Base-by-base conservation (phyloP, 2,888 invertebrate species). In the Chymomyza caudatula region DNA sequence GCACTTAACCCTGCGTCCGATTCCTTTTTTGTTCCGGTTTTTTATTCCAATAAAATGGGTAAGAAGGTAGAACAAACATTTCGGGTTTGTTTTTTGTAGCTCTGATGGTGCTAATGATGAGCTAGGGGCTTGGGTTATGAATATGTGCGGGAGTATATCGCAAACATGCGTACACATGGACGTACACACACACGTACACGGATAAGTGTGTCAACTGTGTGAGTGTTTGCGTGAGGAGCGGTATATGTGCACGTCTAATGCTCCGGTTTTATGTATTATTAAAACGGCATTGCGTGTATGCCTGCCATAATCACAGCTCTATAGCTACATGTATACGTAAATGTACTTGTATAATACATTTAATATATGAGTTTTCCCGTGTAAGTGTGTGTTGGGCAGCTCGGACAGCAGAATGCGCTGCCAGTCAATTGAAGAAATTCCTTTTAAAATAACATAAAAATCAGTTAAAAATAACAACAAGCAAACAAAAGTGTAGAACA, bases 1-100 rank as follows among this genome's bases (percentile, higher is more conserved):
- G 71, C 69, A 78, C 78, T 77, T 77, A 78, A 77, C 69, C 70
- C 76, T 65, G 68, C 76, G 68, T 72, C 62, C 62, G 25, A 11
- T 29, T 29, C 0, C 11, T 25, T 25, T n/a, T n/a, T n/a, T 23
- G 3, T 23, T 23, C n/a, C n/a, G n/a, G n/a, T n/a, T n/a, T n/a
- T n/a, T n/a, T n/a, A n/a, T n/a, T n/a, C n/a, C n/a, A 43, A 43
- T 6, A 13, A 43, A 43, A 1, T 43, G 15, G 2, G 15, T 43
- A n/a, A n/a, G 13, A 44, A 13, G 44, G n/a, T 17, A 5, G n/a
- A 4, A 44, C 44, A 15, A 17, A 44, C n/a, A n/a, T 44, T 29
- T 29, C n/a, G 44, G 44, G n/a, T 44, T 44, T 44, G 44, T 44
- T 29, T 29, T 29, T n/a, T n/a, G n/a, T n/a, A n/a, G 11, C 37